Percentiles rank a stretch among this genome's conserved stretches.
Evolutionary conservation across 2,888 invertebrate species (phyloP).

Genomic region (Strigamia crassipes): DNA sequence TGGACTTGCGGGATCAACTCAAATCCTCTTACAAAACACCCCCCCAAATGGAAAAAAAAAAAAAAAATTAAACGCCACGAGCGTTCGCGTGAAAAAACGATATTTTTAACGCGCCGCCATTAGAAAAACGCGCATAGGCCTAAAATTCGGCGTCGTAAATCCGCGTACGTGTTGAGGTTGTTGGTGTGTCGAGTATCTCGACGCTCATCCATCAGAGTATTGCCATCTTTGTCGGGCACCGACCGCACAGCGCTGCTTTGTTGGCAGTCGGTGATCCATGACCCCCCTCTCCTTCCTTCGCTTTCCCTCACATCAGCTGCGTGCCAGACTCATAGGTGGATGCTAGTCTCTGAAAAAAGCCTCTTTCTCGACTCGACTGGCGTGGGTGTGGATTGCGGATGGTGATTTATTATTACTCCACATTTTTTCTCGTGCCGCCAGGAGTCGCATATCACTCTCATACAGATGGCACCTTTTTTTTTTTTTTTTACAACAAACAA

Average conservation of each 20-base stretch:
- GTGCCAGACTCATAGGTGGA: conserved; percentile 17
- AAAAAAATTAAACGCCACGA: background rate
- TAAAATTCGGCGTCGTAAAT: background rate
- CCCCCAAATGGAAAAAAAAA: background rate
- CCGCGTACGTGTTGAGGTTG: background rate
- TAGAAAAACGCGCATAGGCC: background rate
- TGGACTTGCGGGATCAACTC: background rate
- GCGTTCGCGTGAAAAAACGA: background rate
- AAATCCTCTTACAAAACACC: background rate
- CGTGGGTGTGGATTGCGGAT: background rate
- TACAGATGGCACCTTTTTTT: background rate
- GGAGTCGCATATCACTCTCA: background rate
- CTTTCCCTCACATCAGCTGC: conserved; percentile 17
- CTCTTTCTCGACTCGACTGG: background rate
- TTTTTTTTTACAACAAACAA: no score
- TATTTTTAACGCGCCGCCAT: no score
- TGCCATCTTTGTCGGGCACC: background rate
- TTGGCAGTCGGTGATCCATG: conserved; percentile 1
- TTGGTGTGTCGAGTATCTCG: background rate
- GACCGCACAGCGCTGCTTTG: conserved; percentile 17
- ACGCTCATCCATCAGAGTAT: conserved; percentile 9
- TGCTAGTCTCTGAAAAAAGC: background rate
- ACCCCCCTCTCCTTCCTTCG: conserved; percentile 8
- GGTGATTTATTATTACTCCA: background rate
- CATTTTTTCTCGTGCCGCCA: background rate